Percentiles rank a stretch among this genome's conserved stretches.
Evolutionary conservation across 2,888 invertebrate genomes (phyloP).

Genomic region (Brachypalpus laphriformis): DNA sequence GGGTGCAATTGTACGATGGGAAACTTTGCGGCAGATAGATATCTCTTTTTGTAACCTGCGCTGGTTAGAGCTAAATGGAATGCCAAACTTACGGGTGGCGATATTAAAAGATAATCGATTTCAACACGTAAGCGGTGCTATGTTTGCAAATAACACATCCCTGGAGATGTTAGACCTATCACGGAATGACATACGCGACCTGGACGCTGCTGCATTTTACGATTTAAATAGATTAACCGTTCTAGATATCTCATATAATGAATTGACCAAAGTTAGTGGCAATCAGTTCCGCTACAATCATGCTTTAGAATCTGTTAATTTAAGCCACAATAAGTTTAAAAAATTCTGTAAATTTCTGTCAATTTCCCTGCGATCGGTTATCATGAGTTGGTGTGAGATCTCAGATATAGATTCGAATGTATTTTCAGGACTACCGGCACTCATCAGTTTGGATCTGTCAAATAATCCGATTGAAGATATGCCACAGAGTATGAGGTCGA

Average conservation of each 20-base stretch:
- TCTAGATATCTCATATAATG: conserved; percentile 89
- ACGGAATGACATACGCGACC: conserved; percentile 86
- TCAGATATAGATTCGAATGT: conserved; percentile 84
- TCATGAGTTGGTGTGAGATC: conserved; percentile 88
- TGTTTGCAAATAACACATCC: conserved; percentile 86
- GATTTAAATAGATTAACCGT: conserved; percentile 85
- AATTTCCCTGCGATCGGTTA: conserved; percentile 85
- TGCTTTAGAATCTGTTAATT: conserved; percentile 85
- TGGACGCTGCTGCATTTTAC: conserved; percentile 86
- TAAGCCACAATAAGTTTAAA: conserved; percentile 87
- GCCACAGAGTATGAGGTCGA: conserved; percentile 86
- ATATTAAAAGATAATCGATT: conserved; percentile 87
- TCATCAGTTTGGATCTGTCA: conserved; percentile 86
- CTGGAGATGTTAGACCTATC: conserved; percentile 87
- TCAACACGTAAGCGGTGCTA: conserved; percentile 84
- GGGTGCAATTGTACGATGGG: conserved; percentile 83
- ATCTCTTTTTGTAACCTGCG: conserved; percentile 86
- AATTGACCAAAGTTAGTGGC: conserved; percentile 85
- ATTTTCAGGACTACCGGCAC: conserved; percentile 85
- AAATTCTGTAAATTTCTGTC: conserved; percentile 85
- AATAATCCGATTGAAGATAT: conserved; percentile 86
- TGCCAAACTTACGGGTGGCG: conserved; percentile 85
- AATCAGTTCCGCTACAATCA: conserved; percentile 86
- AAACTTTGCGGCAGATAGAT: conserved; percentile 85
- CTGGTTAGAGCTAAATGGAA: conserved; percentile 85